Evolutionary conservation across 2,797 vertebrate genomes (phyloP).

Genomic region (Prunella strophiata): DNA sequence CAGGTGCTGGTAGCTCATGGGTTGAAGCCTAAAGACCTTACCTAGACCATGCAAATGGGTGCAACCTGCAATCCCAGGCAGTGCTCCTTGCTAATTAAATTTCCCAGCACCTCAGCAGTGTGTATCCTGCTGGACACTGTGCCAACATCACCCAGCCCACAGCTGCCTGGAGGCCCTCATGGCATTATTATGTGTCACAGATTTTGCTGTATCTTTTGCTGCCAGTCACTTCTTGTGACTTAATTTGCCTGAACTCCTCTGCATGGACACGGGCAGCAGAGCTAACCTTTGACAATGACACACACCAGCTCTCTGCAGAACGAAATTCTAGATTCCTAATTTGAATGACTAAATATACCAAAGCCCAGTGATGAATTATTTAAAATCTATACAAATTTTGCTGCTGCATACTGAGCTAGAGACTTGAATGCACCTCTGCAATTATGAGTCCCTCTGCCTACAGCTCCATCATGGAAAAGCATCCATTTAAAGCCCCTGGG

Average conservation of each 20-base stretch:
- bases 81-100: background rate
- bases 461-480: background rate
- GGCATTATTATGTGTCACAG: background rate
- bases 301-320: background rate
- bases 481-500: background rate
- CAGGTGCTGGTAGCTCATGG: background rate
- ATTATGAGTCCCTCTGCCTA: background rate
- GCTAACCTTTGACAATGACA: slow-evolving; percentile 19
- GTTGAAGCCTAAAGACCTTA: background rate
- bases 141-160: background rate
- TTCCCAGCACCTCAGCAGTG: background rate
- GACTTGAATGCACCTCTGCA: background rate
- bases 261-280: background rate
- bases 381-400: slow-evolving; percentile 15
- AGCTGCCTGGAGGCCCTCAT: background rate
- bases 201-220: slow-evolving; percentile 2
- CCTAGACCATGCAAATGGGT: background rate
- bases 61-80: background rate
- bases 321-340: background rate
- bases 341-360: slow-evolving; percentile 26
- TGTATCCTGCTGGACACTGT: background rate
- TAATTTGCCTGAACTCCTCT: background rate
- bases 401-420: background rate
- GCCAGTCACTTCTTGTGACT: background rate
- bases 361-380: slow-evolving; percentile 41